A percentile compares a stretch with the other conserved stretches of the same genome.
phyloP scores from a whole-genome alignment of 2,797 vertebrate species.

The Onychomys arenicola region DNA sequence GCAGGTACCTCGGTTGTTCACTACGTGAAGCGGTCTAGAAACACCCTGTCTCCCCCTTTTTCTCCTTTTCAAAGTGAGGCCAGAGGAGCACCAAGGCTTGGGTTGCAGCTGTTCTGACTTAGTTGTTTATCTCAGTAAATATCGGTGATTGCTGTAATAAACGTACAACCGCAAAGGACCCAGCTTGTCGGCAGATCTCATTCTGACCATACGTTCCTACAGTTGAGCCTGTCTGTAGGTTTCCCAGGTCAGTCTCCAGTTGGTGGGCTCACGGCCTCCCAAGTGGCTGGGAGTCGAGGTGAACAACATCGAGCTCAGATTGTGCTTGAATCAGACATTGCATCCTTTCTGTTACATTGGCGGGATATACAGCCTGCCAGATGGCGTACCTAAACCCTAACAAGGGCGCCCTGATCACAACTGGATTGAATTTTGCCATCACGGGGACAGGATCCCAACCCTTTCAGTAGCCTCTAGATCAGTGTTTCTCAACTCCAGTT shows the following conservation, averaged over 20 bases:
- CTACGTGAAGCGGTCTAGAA: slow-evolving; percentile 51
- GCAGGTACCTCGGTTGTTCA: slow-evolving; percentile 72
- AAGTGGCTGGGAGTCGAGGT: not conserved
- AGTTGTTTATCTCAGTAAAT: slow-evolving; percentile 53
- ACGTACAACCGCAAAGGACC: slow-evolving; percentile 36
- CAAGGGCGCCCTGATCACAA: not conserved
- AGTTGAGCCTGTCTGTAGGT: not conserved
- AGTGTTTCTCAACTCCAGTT: not conserved
- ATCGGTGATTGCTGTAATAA: slow-evolving; percentile 49
- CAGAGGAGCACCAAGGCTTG: not conserved
- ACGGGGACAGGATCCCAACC: not conserved
- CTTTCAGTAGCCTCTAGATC: not conserved
- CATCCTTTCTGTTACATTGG: not conserved
- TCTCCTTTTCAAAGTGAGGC: not conserved
- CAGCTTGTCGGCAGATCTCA: slow-evolving; percentile 41
- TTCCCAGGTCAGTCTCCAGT: not conserved
- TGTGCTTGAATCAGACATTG: not conserved
- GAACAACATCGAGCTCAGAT: not conserved
- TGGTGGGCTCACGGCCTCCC: not conserved
- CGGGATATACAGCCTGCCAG: not conserved
- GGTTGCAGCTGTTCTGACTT: slow-evolving; percentile 13
- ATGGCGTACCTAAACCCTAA: not conserved
- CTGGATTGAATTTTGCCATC: not conserved
- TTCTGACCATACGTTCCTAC: not conserved
- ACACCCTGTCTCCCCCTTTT: not conserved